A percentile compares a stretch with the other conserved stretches of the same genome.
These are phyloP conservation scores for Procapra przewalskii DNA, from an alignment of 2,113 vertebrate species.

Conservation along the genomic window DNA sequence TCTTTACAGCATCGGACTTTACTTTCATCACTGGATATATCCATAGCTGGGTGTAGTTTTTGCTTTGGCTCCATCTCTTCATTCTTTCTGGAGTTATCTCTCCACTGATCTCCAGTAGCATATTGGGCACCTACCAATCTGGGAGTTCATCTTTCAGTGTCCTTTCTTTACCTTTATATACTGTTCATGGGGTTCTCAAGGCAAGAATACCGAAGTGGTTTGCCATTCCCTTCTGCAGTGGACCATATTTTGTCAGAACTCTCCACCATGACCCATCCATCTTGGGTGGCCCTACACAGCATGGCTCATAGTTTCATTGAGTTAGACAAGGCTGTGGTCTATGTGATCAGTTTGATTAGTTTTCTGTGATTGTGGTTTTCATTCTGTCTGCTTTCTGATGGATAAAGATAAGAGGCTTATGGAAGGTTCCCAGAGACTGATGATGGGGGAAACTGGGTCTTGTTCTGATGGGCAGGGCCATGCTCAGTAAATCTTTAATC, in stretches of 20 bases:
- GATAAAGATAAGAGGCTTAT: background rate
- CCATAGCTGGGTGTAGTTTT: background rate
- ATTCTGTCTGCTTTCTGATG: background rate
- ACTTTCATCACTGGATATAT: background rate
- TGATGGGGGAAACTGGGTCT: background rate
- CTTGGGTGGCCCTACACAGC: background rate
- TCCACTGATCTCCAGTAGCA: background rate
- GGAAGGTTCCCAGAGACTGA: background rate
- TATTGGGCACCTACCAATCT: background rate
- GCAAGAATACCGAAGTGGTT: background rate
- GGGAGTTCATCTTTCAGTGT: background rate
- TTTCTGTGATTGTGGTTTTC: background rate
- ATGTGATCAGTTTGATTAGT: background rate
- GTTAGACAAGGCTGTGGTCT: background rate
- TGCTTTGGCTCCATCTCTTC: background rate
- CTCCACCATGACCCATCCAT: background rate
- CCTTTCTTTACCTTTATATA: background rate
- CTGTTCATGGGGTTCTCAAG: background rate
- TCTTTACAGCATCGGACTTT: background rate
- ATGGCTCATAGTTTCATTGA: background rate
- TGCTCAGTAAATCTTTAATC: background rate
- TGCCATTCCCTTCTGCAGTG: background rate
- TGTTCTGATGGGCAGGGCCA: background rate
- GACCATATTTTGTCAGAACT: background rate
- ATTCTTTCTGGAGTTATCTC: background rate